These are phyloP conservation scores for Xiphydria camelus DNA, from an alignment of 2,888 invertebrate species.

Conservation along the genomic window DNA sequence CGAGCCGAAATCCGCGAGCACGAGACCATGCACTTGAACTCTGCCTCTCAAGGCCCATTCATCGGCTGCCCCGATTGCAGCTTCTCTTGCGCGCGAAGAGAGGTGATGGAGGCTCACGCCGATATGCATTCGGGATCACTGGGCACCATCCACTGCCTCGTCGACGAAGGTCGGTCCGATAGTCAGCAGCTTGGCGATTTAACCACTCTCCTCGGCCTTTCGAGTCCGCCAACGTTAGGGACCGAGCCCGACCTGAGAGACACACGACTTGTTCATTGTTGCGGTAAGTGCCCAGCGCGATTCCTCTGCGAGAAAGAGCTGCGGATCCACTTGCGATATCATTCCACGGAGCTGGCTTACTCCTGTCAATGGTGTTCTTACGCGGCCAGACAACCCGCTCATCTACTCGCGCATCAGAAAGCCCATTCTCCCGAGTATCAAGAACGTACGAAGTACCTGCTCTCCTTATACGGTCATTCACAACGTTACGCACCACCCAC, in stretches of 20 bases:
- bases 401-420: constrained; percentile 69
- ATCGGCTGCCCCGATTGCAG: constrained; percentile 78
- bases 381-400: constrained; percentile 71
- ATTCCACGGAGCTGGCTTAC: constrained; percentile 66
- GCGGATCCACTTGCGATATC: constrained; percentile 72
- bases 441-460: constrained; percentile 72
- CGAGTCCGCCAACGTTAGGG: constrained; percentile 37
- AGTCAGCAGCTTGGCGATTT: constrained; percentile 46
- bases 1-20: constrained; percentile 81
- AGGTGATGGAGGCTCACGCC: constrained; percentile 71
- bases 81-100: constrained; percentile 75
- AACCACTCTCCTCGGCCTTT: constrained; percentile 40
- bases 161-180: constrained; percentile 68
- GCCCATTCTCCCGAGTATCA: constrained; percentile 82
- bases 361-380: constrained; percentile 80
- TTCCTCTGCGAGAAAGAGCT: constrained; percentile 78
- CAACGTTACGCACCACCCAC: constrained; percentile 69
- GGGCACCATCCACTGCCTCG: constrained; percentile 73
- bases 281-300: constrained; percentile 81
- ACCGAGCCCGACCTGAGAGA: constrained; percentile 47
- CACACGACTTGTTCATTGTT: constrained; percentile 66
- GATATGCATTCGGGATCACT: constrained; percentile 75
- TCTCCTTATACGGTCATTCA: constrained; percentile 68
- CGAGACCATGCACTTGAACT: constrained; percentile 74
- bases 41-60: constrained; percentile 61